phyloP scores from a whole-genome alignment of 2,888 invertebrate genomes.

The Petrophora chlorosata region DNA sequence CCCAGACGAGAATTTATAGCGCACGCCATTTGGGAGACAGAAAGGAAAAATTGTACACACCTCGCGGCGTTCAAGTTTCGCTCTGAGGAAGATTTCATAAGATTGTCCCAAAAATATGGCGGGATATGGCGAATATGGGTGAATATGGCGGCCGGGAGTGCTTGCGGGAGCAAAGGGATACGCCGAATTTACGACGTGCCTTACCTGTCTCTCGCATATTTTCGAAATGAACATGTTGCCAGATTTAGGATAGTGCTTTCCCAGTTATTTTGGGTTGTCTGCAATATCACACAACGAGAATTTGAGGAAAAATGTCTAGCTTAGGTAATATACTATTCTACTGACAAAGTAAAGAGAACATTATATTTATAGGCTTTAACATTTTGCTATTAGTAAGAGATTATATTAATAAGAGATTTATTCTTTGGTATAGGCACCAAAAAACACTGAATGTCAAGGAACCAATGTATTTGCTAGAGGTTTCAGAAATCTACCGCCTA shows the following conservation, averaged over 20 bases:
- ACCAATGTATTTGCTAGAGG: too few species aligned
- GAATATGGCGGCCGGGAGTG: not conserved
- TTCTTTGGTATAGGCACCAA: too few species aligned
- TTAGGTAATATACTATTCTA: too few species aligned
- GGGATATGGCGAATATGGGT: constrained; percentile 3
- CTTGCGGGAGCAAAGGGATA: constrained; percentile 7
- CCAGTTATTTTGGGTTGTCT: not conserved
- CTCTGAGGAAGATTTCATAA: constrained; percentile 21
- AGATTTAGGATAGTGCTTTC: constrained; percentile 2
- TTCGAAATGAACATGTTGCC: not conserved
- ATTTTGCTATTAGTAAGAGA: too few species aligned
- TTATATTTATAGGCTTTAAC: too few species aligned
- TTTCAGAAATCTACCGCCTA: constrained; percentile 11
- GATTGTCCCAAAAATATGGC: constrained; percentile 18
- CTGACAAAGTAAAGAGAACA: too few species aligned
- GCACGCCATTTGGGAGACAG: constrained; percentile 47
- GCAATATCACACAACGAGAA: too few species aligned
- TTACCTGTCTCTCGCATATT: not conserved
- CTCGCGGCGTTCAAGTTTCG: constrained; percentile 29
- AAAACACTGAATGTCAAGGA: too few species aligned
- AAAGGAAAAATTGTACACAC: constrained; percentile 46
- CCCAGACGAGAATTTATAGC: constrained; percentile 45
- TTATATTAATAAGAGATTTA: too few species aligned
- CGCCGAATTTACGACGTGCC: constrained; percentile 8
- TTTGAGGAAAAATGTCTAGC: too few species aligned